phyloP scores from a whole-genome alignment of 2,113 vertebrate genomes.

The Sceloporus undulatus region DNA sequence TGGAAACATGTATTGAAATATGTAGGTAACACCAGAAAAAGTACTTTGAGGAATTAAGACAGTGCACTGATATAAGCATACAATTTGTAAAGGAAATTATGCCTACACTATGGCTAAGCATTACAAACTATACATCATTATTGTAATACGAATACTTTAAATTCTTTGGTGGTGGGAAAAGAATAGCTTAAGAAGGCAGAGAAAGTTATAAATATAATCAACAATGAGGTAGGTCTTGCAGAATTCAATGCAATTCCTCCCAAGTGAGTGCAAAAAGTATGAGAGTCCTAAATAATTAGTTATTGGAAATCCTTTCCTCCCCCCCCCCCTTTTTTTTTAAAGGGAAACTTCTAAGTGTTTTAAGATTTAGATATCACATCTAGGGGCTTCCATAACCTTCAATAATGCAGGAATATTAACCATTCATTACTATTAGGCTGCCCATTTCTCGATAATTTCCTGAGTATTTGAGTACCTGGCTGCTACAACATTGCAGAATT shows the following conservation, averaged over 20 bases:
- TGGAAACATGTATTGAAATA: slow-evolving; percentile 6
- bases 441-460: too few relatives aligned
- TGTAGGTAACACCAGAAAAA: slow-evolving; percentile 18
- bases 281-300: too few relatives aligned
- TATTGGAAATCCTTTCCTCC: rapidly evolving
- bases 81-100: slow-evolving; percentile 50
- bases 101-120: slow-evolving; percentile 43
- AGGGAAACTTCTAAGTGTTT: slow-evolving; percentile 44
- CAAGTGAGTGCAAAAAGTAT: not conserved
- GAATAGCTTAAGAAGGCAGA: slow-evolving; percentile 32
- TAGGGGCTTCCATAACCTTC: slow-evolving; percentile 33
- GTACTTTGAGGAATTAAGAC: slow-evolving; percentile 30
- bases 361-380: slow-evolving; percentile 5
- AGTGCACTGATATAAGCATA: not conserved
- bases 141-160: slow-evolving; percentile 38
- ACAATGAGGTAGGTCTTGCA: too few relatives aligned
- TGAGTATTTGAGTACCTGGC: too few relatives aligned
- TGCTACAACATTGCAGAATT: too few relatives aligned
- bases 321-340: not conserved
- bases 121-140: slow-evolving; percentile 38
- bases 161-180: slow-evolving; percentile 38
- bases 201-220: slow-evolving; percentile 40
- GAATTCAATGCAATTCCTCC: not conserved
- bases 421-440: too few relatives aligned
- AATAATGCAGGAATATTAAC: not conserved